Percentiles rank a stretch among this genome's conserved stretches.
Evolutionary conservation across 2,797 vertebrate species (phyloP).

Genomic region (Leucoraja ocellata): DNA sequence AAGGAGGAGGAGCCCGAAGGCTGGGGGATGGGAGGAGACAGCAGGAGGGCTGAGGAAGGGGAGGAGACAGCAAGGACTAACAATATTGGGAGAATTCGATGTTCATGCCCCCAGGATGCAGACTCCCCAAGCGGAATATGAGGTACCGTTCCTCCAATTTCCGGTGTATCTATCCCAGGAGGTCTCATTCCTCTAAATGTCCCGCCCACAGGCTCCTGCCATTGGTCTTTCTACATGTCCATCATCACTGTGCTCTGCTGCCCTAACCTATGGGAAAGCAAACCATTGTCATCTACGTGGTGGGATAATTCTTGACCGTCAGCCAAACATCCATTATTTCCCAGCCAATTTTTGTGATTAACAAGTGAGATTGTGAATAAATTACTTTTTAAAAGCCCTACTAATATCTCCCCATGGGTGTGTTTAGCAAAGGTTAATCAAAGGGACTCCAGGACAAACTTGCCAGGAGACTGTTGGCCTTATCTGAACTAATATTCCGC

Average conservation of each 20-base stretch:
- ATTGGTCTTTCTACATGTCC: background rate
- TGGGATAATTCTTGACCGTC: too few species aligned
- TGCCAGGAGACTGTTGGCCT: background rate
- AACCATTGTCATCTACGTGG: background rate
- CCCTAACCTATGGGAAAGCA: background rate
- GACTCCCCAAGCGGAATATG: too few species aligned
- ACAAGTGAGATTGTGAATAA: background rate
- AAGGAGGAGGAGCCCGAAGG: too few species aligned
- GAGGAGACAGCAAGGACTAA: too few species aligned
- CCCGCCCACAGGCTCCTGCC: background rate
- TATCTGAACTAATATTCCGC: background rate
- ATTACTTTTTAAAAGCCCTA: background rate
- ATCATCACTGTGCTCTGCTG: background rate
- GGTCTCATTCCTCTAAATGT: background rate
- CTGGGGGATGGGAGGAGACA: too few species aligned
- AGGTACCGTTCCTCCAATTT: too few species aligned
- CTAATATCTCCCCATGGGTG: background rate
- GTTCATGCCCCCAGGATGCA: too few species aligned
- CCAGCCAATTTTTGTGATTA: background rate
- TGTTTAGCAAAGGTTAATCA: background rate
- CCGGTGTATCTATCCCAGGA: background rate
- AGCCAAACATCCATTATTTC: background rate
- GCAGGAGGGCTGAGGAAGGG: too few species aligned
- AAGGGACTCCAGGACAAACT: background rate
- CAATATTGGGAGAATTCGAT: too few species aligned